A percentile compares a stretch with the other conserved stretches of the same genome.
Conservation (phyloP, 2,888 invertebrate species). For the Cheiracanthium punctorium region DNA sequence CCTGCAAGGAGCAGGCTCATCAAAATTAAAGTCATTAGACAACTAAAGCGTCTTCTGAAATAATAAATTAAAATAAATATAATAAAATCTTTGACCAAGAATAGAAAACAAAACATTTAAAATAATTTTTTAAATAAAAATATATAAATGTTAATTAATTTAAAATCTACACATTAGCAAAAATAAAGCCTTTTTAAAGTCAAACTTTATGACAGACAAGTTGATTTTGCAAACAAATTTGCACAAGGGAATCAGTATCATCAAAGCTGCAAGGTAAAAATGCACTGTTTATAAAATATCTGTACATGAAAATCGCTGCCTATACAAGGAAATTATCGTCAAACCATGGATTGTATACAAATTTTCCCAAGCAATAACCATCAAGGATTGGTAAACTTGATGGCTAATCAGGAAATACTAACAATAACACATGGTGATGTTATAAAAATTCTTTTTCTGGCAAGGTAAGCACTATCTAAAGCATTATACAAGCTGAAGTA, state of each 20-base stretch:
- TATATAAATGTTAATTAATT: not conserved
- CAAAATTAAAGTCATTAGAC: not conserved
- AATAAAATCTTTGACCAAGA: not conserved
- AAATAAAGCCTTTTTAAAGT: not conserved
- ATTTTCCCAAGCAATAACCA: conserved; percentile 24
- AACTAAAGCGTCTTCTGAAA: not conserved
- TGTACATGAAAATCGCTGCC: conserved; percentile 57
- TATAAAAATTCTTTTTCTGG: conserved; percentile 27
- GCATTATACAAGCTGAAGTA: conserved; percentile 39
- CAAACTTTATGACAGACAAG: not conserved
- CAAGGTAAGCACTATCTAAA: conserved; percentile 52
- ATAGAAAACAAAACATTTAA: not conserved
- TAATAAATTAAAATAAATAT: not conserved
- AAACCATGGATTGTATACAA: conserved; percentile 28
- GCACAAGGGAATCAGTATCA: not conserved
- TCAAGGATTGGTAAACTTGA: conserved; percentile 25
- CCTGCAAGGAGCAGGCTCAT: conserved; percentile 4
- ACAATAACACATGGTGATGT: conserved; percentile 34
- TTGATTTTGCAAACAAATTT: not conserved
- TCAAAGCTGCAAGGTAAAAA: conserved; percentile 34
- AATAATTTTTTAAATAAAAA: not conserved
- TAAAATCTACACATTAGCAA: not conserved
- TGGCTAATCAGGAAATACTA: conserved; percentile 41
- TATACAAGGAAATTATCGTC: conserved; percentile 41
- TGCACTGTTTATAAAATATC: conserved; percentile 46